Evolutionary conservation across 2,888 invertebrate species (phyloP), one percentile per base, ranked within the genome.

Genomic region (Drosophila dives): DNA sequence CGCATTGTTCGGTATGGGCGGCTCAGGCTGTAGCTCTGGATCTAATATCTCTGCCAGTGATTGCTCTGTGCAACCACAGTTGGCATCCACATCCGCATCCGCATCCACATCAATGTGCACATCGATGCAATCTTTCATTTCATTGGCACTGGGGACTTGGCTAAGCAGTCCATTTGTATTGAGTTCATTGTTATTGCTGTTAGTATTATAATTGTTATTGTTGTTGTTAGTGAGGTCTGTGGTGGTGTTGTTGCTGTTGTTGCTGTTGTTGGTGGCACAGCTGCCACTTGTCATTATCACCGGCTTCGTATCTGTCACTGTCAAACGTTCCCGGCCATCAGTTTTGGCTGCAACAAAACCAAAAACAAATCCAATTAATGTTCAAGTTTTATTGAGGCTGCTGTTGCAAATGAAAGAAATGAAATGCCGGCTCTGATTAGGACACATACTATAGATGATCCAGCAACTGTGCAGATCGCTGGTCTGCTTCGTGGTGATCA

Each of bases 11-110:
- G 95, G 94, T 93, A 97, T 97, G 20, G 98, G 98, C 45, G 96
- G 96, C 72, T 88, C 95, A 3, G 99, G 98, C 85, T 97, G 94
- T 65, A 97, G 93, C 90, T 97, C 96, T 0, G 96, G 95, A 92
- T 97, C 97, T 79, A 98, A 93, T 93, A 97, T 95, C 92, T 96
- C 95, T 93, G 96, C 95, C 93, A 94, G 92, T 71, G 94, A 94
- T 64, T 94, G 91, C 53, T 94, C 93, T 83, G 89, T 90, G 29
- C 84, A 76, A 5, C 77, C 81, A 11, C 58, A 80, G 26, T 72
- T 80, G 29, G 71, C 64, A 54, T 90, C 91, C 1, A 49, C 65
- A 53, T 77, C 82, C 11, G 77, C 75, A 36, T 83, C 84, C 3
- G n/a, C 66, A 60, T 94, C 92, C 88, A 55, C 81, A 38, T 64